These are phyloP conservation scores for Desmophyllum pertusum DNA, from an alignment of 92 coral and sea anemone genomes.

Conservation along the genomic window DNA sequence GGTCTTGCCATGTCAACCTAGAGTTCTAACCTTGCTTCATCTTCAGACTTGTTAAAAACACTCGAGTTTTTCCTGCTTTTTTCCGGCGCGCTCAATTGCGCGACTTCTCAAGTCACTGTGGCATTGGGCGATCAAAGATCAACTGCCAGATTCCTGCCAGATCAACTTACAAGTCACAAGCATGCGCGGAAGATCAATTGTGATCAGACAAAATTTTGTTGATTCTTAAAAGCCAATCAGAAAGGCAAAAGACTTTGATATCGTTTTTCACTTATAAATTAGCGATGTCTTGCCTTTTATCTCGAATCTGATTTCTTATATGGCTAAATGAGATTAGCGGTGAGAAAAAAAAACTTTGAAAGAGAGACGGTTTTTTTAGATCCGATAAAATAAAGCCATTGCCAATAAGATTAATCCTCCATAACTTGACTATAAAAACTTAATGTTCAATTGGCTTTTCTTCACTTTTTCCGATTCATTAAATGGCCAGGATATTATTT, in stretches of 20 bases:
- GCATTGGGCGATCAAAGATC: not conserved
- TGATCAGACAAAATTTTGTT: not conserved
- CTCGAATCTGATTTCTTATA: slow-evolving; percentile 14
- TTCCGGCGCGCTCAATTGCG: not conserved
- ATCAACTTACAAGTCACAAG: too few species aligned
- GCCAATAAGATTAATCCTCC: too few species aligned
- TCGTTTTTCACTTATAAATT: slow-evolving; percentile 24
- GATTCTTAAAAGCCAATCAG: slow-evolving; percentile 40
- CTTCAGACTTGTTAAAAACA: not conserved
- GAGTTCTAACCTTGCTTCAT: not conserved
- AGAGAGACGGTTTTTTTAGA: not conserved
- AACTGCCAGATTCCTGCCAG: too few species aligned
- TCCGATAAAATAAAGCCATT: too few species aligned
- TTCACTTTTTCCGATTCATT: not conserved
- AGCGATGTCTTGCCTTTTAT: slow-evolving; percentile 36
- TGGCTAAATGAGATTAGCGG: slow-evolving; percentile 6
- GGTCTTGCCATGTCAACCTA: slow-evolving; percentile 17
- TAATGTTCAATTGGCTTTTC: not conserved
- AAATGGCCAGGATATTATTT: not conserved
- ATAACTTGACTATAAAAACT: too few species aligned
- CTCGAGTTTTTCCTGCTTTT: not conserved
- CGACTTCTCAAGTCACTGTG: not conserved
- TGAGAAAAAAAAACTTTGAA: not conserved
- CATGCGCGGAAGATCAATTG: slow-evolving; percentile 23
- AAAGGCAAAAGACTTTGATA: slow-evolving; percentile 4